A percentile compares a stretch with the other conserved stretches of the same genome.
Evolutionary conservation across 2,797 vertebrate genomes (phyloP).

Genomic region (Oceanodroma leucorhoa): DNA sequence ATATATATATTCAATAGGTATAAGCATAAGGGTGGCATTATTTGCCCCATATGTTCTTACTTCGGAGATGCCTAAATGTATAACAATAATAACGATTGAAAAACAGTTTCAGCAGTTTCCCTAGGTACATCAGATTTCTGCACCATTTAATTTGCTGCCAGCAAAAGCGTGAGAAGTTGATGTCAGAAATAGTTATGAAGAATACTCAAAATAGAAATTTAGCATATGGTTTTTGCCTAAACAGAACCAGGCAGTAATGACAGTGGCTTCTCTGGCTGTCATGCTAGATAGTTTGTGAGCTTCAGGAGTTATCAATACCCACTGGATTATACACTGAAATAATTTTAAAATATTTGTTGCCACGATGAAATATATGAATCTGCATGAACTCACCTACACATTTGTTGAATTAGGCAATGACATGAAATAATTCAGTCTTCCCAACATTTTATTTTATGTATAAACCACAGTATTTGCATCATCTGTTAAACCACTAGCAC

Average conservation of each 20-base stretch:
- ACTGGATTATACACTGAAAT: background rate
- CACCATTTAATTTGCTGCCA: background rate
- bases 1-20: background rate
- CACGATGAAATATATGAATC: background rate
- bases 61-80: background rate
- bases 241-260: background rate
- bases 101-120: background rate
- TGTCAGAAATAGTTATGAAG: background rate
- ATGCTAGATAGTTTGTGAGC: background rate
- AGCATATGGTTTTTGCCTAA: background rate
- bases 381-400: background rate
- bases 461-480: background rate
- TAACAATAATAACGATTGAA: background rate
- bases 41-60: background rate
- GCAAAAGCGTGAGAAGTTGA: background rate
- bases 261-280: background rate
- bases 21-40: background rate
- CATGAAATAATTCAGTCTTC: background rate
- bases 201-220: background rate
- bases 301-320: background rate
- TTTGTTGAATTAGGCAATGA: background rate
- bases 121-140: background rate
- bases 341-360: background rate
- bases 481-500: background rate
- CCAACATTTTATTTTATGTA: background rate